Percentiles rank a stretch among this genome's conserved stretches.
These are phyloP conservation scores for cat (Felis catus) DNA, from an alignment of 2,113 vertebrate species.

Conservation along the genomic window DNA sequence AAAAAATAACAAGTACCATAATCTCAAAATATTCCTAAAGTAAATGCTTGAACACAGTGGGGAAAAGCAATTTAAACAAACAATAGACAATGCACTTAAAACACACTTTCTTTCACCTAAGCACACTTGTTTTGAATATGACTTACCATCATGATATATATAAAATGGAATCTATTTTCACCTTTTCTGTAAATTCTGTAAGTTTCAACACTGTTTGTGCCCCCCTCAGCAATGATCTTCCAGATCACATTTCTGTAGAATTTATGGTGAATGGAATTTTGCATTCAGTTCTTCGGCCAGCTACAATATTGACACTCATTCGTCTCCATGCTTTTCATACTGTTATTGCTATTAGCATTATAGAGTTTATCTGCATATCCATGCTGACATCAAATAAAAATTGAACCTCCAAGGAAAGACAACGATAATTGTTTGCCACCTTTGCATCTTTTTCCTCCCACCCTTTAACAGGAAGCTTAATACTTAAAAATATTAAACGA, in stretches of 20 bases:
- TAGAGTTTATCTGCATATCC: background rate
- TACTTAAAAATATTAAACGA: background rate
- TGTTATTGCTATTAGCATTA: background rate
- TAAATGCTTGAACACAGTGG: background rate
- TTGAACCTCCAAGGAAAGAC: background rate
- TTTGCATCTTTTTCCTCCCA: background rate
- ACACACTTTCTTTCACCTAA: background rate
- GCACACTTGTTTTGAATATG: background rate
- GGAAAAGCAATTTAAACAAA: background rate
- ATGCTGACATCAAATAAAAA: background rate
- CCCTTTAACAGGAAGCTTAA: background rate
- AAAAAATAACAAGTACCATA: background rate
- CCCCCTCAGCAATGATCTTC: background rate
- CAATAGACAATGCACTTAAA: background rate
- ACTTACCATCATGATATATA: background rate
- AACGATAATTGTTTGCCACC: background rate
- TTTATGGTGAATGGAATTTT: conserved; percentile 20
- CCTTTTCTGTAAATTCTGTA: background rate
- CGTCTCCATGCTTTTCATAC: background rate
- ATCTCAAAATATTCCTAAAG: background rate
- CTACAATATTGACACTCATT: background rate
- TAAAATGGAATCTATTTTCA: background rate
- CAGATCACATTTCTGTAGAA: background rate
- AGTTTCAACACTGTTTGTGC: background rate
- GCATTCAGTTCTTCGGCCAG: background rate